Conservation (phyloP, 2,113 vertebrate genomes). For the Gila orcuttii region DNA sequence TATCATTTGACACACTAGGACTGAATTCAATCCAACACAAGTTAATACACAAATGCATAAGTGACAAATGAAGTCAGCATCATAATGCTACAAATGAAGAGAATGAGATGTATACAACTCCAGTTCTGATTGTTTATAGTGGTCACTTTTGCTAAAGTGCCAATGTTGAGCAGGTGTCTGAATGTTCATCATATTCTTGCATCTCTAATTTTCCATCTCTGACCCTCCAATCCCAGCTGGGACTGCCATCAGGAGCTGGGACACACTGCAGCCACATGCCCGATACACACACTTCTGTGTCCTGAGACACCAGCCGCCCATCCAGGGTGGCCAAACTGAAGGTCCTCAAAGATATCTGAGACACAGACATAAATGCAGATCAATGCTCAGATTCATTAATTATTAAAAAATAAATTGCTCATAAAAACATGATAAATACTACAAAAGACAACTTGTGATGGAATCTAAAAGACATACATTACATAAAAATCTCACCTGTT, state of each 20-base stretch:
- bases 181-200: conserved; percentile 54
- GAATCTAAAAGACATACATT: neutral
- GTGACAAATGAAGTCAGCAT: neutral
- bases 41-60: neutral
- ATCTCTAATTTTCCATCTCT: conserved; percentile 83
- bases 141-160: neutral
- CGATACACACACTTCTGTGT: conserved; percentile 83
- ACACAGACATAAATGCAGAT: neutral
- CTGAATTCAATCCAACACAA: neutral
- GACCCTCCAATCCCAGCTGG: conserved; percentile 88
- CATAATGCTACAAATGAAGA: neutral
- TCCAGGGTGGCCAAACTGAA: conserved; percentile 91
- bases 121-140: neutral
- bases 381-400: neutral
- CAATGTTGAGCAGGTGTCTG: conserved; percentile 42
- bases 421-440: too few relatives aligned
- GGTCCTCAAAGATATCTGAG: conserved; percentile 83
- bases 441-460: too few relatives aligned
- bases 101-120: conserved; percentile 11
- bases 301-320: conserved; percentile 80
- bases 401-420: too few relatives aligned
- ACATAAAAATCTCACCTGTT: conserved; percentile 81
- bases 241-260: conserved; percentile 82
- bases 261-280: conserved; percentile 86
- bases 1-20: neutral